Conservation (phyloP, 2,797 vertebrate genomes). For the Muscicapa striata region DNA sequence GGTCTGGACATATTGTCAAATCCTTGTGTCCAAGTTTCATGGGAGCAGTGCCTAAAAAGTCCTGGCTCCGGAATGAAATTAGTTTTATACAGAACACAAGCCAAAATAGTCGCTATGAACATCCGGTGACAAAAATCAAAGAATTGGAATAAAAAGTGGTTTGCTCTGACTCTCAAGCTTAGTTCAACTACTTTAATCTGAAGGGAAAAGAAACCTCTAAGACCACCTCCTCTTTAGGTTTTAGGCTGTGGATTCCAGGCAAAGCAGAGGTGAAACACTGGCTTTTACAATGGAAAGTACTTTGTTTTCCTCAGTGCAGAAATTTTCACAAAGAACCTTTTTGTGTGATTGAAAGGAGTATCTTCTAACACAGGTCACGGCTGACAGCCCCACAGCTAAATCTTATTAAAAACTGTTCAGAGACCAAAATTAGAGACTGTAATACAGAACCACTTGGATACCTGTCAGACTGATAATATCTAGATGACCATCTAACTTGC, state of each 20-base stretch:
- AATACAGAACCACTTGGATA: slow-evolving; percentile 41
- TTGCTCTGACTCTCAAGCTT: slow-evolving; percentile 38
- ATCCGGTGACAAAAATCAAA: slow-evolving; percentile 69
- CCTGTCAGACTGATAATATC: slow-evolving; percentile 15
- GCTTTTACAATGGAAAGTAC: slow-evolving; percentile 40
- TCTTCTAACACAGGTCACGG: neutral
- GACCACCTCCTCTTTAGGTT: neutral
- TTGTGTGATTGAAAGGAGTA: neutral
- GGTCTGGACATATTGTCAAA: slow-evolving; percentile 72
- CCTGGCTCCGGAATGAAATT: slow-evolving; percentile 73
- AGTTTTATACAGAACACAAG: slow-evolving; percentile 63
- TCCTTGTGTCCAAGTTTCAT: slow-evolving; percentile 65
- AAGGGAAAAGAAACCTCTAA: neutral
- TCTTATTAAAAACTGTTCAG: slow-evolving; percentile 41
- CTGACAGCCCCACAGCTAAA: neutral
- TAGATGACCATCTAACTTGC: slow-evolving; percentile 24
- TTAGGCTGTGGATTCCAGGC: neutral
- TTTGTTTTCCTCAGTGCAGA: slow-evolving; percentile 16
- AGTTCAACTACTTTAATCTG: slow-evolving; percentile 12
- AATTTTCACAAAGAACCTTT: neutral
- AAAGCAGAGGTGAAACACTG: slow-evolving; percentile 32
- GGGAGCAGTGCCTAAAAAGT: slow-evolving; percentile 73
- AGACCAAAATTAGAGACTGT: slow-evolving; percentile 38
- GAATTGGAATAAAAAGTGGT: slow-evolving; percentile 43
- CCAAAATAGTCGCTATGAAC: slow-evolving; percentile 55